These are phyloP conservation scores for Drosophila paracracens DNA, from an alignment of 2,888 invertebrate species.

Conservation along the genomic window DNA sequence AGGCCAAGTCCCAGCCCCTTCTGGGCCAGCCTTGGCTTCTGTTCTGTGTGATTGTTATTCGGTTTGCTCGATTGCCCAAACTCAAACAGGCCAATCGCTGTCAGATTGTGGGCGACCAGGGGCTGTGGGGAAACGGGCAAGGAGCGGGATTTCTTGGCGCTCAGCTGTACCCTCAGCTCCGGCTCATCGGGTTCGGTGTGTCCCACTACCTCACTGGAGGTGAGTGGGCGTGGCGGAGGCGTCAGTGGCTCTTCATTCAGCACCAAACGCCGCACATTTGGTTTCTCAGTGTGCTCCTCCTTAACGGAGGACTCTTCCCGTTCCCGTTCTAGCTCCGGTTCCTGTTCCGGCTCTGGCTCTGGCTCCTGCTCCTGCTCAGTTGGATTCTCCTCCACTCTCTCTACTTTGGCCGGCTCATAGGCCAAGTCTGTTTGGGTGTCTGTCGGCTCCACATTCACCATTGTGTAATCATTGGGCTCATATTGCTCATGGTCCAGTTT, in stretches of 20 bases:
- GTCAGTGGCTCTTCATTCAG: constrained; percentile 59
- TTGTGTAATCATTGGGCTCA: constrained; percentile 63
- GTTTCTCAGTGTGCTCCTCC: constrained; percentile 30
- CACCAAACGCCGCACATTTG: constrained; percentile 16
- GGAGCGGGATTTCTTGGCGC: constrained; percentile 81
- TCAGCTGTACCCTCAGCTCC: constrained; percentile 68
- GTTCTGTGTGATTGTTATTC: constrained; percentile 9
- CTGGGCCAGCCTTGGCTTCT: constrained; percentile 37
- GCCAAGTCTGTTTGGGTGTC: constrained; percentile 30
- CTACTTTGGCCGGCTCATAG: constrained; percentile 33
- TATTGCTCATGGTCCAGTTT: constrained; percentile 66
- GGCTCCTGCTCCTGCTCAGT: background rate
- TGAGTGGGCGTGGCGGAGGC: constrained; percentile 82
- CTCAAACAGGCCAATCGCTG: constrained; percentile 71
- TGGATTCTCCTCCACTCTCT: background rate
- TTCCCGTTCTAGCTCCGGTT: background rate
- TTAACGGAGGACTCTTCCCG: constrained; percentile 13
- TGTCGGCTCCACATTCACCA: constrained; percentile 42
- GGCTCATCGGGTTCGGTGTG: constrained; percentile 70
- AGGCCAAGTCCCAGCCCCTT: constrained; percentile 8
- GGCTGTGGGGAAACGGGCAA: constrained; percentile 82
- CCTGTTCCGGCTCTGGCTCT: background rate
- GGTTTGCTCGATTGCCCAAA: constrained; percentile 49
- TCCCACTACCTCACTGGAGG: constrained; percentile 82
- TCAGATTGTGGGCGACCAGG: constrained; percentile 58